These are phyloP conservation scores for Charina bottae DNA, from an alignment of 2,113 vertebrate species.

Conservation along the genomic window DNA sequence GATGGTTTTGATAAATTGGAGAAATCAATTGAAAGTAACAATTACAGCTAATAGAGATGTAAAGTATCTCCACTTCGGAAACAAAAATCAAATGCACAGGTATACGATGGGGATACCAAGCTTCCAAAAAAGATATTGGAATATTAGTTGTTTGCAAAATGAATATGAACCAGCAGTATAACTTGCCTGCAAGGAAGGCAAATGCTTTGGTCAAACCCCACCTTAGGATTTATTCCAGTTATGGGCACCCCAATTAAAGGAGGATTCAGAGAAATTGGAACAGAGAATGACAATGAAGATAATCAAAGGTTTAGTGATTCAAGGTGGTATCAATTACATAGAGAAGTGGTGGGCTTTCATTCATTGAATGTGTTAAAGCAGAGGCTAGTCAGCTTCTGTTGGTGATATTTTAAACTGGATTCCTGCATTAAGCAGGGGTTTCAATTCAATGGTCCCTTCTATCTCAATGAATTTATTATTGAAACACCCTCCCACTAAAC, in stretches of 20 bases:
- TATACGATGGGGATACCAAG: background rate
- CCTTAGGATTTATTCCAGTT: background rate
- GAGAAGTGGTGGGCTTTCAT: background rate
- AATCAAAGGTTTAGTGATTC: background rate
- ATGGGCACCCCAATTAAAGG: background rate
- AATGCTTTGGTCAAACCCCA: background rate
- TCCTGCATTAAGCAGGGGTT: background rate
- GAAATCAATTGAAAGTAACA: background rate
- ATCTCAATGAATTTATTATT: too few relatives aligned
- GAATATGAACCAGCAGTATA: background rate
- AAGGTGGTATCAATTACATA: background rate
- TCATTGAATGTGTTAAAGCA: background rate
- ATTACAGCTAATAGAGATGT: background rate
- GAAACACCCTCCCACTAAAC: too few relatives aligned
- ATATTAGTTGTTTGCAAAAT: background rate
- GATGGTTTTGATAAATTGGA: background rate
- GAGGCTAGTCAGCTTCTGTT: background rate
- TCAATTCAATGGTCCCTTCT: too few relatives aligned
- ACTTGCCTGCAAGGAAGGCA: background rate
- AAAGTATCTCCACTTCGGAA: background rate
- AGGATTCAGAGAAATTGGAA: background rate
- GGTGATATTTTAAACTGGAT: background rate
- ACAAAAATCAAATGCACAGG: background rate
- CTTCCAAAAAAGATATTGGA: background rate
- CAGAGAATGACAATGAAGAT: background rate